phyloP scores from a whole-genome alignment of 2,797 vertebrate species.

The Prunella strophiata region DNA sequence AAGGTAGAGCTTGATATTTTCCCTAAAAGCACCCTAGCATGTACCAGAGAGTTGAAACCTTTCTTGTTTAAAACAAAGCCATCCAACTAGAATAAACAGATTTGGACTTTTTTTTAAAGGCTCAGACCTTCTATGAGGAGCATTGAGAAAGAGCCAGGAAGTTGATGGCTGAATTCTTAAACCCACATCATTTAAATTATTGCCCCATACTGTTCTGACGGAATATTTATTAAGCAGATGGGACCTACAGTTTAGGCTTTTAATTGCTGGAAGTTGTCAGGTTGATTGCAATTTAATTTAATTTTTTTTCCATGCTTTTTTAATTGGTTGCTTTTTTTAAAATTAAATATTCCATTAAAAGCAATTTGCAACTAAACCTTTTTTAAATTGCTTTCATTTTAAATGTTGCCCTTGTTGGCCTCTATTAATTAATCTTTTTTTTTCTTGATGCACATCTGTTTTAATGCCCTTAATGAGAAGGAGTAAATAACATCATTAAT shows the following conservation, averaged over 20 bases:
- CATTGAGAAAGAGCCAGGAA: background rate
- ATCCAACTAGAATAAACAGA: background rate
- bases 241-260: background rate
- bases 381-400: background rate
- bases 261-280: background rate
- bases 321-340: background rate
- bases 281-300: slow-evolving; percentile 3
- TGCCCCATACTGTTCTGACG: background rate
- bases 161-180: background rate
- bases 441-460: background rate
- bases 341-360: slow-evolving; percentile 4
- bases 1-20: background rate
- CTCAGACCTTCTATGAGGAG: background rate
- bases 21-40: background rate
- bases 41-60: background rate
- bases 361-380: background rate
- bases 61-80: background rate
- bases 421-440: slow-evolving; percentile 17
- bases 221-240: slow-evolving; percentile 7
- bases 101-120: rapidly evolving
- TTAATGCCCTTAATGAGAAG: slow-evolving; percentile 37
- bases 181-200: background rate
- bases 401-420: background rate
- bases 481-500: slow-evolving; percentile 39
- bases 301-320: background rate